These are phyloP conservation scores for Champsocephalus gunnari DNA, from an alignment of 2,797 vertebrate genomes.

Conservation along the genomic window DNA sequence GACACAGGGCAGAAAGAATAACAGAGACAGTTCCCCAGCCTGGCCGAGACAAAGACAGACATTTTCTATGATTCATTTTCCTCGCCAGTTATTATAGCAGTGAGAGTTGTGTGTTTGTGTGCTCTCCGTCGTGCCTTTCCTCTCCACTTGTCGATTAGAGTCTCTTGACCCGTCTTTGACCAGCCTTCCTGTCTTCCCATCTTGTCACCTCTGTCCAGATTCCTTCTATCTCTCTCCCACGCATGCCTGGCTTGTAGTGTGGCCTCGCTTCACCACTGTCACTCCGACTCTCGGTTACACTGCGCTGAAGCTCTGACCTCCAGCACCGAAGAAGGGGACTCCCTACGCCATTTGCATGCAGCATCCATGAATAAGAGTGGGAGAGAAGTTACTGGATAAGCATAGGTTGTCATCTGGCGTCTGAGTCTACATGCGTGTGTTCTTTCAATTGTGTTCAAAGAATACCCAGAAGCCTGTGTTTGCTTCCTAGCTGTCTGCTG, in stretches of 20 bases:
- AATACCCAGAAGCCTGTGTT: conserved; percentile 74
- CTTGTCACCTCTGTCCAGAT: conserved; percentile 61
- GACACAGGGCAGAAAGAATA: conserved; percentile 62
- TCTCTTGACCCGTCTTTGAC: conserved; percentile 59
- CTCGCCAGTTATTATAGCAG: conserved; percentile 50
- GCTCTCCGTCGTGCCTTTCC: conserved; percentile 31
- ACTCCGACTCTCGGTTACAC: conserved; percentile 26
- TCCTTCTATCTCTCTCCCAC: conserved; percentile 34
- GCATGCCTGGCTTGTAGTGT: conserved; percentile 24
- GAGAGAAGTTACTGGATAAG: conserved; percentile 51
- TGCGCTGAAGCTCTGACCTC: conserved; percentile 12
- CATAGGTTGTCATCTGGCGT: conserved; percentile 61
- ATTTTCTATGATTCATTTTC: conserved; percentile 62
- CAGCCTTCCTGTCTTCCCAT: conserved; percentile 48
- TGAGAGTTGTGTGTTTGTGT: conserved; percentile 10
- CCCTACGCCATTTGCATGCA: conserved; percentile 26
- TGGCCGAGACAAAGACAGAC: conserved; percentile 61
- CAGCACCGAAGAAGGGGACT: conserved; percentile 2
- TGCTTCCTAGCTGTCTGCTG: conserved; percentile 75
- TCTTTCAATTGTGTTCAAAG: conserved; percentile 60
- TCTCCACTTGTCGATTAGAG: conserved; percentile 47
- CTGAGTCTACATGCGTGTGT: conserved; percentile 38
- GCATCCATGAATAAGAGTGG: conserved; percentile 46
- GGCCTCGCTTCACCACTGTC: conserved; percentile 47
- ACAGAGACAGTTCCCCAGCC: conserved; percentile 50